Percentiles rank a stretch among this genome's conserved stretches.
Conservation (phyloP, 2,113 vertebrate genomes). For the Syrmaticus mikado region DNA sequence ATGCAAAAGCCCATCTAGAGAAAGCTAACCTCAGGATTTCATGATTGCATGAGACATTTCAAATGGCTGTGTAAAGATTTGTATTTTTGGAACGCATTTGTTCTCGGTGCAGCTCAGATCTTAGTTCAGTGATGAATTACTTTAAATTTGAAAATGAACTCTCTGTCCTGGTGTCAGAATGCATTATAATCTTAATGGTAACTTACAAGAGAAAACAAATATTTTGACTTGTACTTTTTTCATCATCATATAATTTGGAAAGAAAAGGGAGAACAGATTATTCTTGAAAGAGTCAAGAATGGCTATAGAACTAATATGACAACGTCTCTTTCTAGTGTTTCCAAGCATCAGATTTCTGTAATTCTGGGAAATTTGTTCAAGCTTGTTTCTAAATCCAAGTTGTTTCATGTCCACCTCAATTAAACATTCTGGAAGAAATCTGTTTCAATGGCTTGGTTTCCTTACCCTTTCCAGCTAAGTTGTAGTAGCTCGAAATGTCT, state of each 20-base stretch:
- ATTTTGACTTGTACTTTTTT: constrained; percentile 17
- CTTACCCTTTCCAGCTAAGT: not conserved
- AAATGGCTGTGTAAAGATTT: constrained; percentile 12
- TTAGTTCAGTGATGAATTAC: constrained; percentile 27
- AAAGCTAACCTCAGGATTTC: not conserved
- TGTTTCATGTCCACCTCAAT: not conserved
- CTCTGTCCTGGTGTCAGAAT: constrained; percentile 16
- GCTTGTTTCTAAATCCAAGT: not conserved
- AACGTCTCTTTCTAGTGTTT: not conserved
- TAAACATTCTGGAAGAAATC: not conserved
- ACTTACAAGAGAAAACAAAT: constrained; percentile 26
- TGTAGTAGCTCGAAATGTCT: not conserved
- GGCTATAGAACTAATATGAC: not conserved
- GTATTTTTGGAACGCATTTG: constrained; percentile 19
- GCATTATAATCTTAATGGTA: constrained; percentile 47
- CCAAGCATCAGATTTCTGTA: not conserved
- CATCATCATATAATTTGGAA: not conserved
- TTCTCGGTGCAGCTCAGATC: not conserved
- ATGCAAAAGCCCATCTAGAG: not conserved
- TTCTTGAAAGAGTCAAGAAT: not conserved
- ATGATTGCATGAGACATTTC: not conserved
- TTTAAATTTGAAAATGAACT: constrained; percentile 38
- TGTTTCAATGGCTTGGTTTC: not conserved
- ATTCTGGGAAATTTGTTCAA: not conserved
- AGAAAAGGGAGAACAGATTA: not conserved